Conservation (phyloP, 2,888 invertebrate species). For the Bugula neritina region DNA sequence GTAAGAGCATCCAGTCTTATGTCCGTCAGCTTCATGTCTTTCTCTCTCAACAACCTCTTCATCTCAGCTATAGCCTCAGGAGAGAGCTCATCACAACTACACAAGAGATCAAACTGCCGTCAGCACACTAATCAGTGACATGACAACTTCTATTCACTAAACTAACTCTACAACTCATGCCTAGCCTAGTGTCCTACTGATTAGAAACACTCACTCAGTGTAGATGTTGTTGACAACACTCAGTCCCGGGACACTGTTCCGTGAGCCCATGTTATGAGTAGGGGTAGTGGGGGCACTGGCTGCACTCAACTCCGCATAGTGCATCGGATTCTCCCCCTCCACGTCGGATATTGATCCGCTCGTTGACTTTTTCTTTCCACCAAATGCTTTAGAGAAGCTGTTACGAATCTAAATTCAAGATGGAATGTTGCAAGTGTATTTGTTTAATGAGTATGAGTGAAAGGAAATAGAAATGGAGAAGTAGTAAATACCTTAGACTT, state of each 20-base stretch:
- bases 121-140: too few relatives aligned
- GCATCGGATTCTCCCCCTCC: conserved; percentile 53
- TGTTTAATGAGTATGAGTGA: too few relatives aligned
- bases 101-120: too few relatives aligned
- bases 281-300: conserved; percentile 23
- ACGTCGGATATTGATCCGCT: conserved; percentile 55
- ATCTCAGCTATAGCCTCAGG: conserved; percentile 65
- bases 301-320: neutral
- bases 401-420: conserved; percentile 66
- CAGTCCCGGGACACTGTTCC: neutral
- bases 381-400: conserved; percentile 96
- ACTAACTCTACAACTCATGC: too few relatives aligned
- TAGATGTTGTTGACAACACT: neutral
- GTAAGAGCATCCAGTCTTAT: conserved; percentile 91
- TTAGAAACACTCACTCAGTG: conserved; percentile 24
- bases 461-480: too few relatives aligned
- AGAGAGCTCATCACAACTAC: conserved; percentile 33
- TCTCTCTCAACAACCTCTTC: conserved; percentile 86
- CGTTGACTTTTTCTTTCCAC: conserved; percentile 57
- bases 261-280: neutral
- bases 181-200: too few relatives aligned
- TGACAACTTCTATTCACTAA: too few relatives aligned
- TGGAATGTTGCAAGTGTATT: too few relatives aligned
- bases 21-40: conserved; percentile 91
- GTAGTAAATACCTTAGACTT: neutral